Evolutionary conservation across 2,113 vertebrate species (phyloP).

Genomic region (Chaenocephalus aceratus): DNA sequence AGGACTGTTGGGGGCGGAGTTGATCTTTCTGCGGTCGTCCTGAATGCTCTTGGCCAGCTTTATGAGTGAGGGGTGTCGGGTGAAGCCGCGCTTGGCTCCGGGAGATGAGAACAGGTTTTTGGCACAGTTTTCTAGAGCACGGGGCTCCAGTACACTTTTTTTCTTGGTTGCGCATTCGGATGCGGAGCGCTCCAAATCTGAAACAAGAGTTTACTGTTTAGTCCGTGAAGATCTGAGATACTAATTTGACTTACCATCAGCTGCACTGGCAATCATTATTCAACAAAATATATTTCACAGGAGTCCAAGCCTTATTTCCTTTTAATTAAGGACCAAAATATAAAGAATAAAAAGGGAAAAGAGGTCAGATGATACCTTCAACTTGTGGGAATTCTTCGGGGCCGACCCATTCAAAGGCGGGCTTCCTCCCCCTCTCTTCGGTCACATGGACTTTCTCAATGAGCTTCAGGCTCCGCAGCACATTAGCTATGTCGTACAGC

Average conservation of each 20-base stretch:
- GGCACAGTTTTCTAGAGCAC: constrained; percentile 88
- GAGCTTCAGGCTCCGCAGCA: constrained; percentile 94
- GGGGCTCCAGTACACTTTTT: constrained; percentile 69
- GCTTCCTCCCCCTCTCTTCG: constrained; percentile 92
- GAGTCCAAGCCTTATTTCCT: not conserved
- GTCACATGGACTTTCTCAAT: constrained; percentile 96
- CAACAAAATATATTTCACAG: not conserved
- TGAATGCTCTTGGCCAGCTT: constrained; percentile 92
- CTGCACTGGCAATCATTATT: not conserved
- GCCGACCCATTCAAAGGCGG: constrained; percentile 97
- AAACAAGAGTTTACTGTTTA: not conserved
- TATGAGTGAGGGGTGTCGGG: constrained; percentile 93
- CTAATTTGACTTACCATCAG: not conserved
- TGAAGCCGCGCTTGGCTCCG: constrained; percentile 88
- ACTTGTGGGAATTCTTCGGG: constrained; percentile 84
- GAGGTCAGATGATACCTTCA: constrained; percentile 74
- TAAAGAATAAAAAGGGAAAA: not conserved
- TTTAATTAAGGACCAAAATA: not conserved
- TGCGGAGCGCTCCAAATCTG: constrained; percentile 61
- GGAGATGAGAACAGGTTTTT: constrained; percentile 93
- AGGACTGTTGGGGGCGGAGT: constrained; percentile 93
- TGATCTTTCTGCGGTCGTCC: constrained; percentile 92
- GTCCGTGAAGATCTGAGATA: not conserved
- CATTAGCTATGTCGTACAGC: constrained; percentile 97
- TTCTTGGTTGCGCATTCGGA: constrained; percentile 25